These are phyloP conservation scores for Antedon mediterranea DNA, from an alignment of 53 echinoderm and acorn worm species.

Conservation along the genomic window DNA sequence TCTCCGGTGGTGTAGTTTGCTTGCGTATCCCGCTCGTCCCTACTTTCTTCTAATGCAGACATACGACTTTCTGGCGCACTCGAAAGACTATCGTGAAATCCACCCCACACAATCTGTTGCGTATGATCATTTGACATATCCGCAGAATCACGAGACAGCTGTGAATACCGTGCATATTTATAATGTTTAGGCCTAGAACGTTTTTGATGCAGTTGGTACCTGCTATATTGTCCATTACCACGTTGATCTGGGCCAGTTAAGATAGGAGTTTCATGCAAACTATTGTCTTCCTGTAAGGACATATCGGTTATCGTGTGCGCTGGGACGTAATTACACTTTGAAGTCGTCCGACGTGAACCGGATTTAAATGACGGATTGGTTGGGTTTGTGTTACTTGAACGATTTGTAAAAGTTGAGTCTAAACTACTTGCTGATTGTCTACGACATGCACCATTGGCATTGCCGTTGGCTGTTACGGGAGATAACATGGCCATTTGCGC, in stretches of 20 bases:
- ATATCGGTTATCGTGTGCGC: constrained; percentile 83
- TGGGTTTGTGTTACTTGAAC: constrained; percentile 84
- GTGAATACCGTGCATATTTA: constrained; percentile 64
- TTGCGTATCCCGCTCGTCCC: background rate
- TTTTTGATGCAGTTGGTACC: constrained; percentile 59
- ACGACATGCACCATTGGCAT: constrained; percentile 76
- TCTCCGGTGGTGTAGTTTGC: background rate
- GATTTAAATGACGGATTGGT: constrained; percentile 79
- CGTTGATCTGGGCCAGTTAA: background rate
- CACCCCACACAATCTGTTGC: background rate
- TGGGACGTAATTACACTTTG: constrained; percentile 91
- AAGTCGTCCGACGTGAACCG: constrained; percentile 51
- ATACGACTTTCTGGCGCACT: background rate
- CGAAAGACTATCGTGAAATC: background rate
- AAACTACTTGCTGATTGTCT: constrained; percentile 78
- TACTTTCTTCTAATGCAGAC: background rate
- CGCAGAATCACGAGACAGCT: constrained; percentile 35
- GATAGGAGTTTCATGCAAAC: constrained; percentile 25
- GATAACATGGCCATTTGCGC: constrained; percentile 25
- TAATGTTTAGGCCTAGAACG: constrained; percentile 56
- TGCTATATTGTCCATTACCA: constrained; percentile 45
- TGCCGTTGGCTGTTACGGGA: constrained; percentile 54
- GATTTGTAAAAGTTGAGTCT: constrained; percentile 67
- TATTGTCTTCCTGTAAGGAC: constrained; percentile 77
- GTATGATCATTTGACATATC: constrained; percentile 5